Evolutionary conservation across 2,113 vertebrate species (phyloP), one percentile per base, ranked within the genome.

Genomic region (Leiothrix lutea): DNA sequence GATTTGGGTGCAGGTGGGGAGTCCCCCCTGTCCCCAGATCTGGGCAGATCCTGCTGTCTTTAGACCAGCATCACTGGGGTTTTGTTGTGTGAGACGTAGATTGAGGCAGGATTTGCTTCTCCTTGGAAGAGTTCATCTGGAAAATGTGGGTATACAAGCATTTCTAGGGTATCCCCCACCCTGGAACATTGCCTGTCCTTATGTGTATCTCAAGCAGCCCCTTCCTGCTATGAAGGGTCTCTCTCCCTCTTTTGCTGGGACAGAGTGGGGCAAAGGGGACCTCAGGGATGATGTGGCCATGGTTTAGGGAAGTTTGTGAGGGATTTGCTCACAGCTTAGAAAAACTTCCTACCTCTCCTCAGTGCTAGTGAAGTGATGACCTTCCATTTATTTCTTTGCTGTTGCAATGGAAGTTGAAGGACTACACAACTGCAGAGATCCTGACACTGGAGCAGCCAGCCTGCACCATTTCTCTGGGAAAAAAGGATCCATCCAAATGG

Each of bases 401-500:
- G 4, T 29, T 9, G 2, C 75, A 77, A 24, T 58, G 50, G 2
- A 84, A 92, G 79, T 65, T 56, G 57, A 57, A 79, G 36, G 20
- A 40, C 83, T 54, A 4, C 74, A 26, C 45, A 58, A 92, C 90
- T n/a, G 54, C 83, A 77, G 93, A 79, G 80, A 69, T 60, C 90
- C 85, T 88, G 85, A 87, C 57, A 29, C 3, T 74, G 93, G 83
- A 85, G 62, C 81, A 78, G 78, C 78, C 78, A 64, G 86, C 31
- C 5, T 8, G 42, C 36, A 42, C 64, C 8, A 6, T 65, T 86
- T 47, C 66, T 8, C 88, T 93, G 90, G 89, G 58, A 53, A 82
- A 85, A 95, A 78, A 44, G 42, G 84, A 96, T 61, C 78, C 51
- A 70, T 96, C 90, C 67, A 81, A 89, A 85, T 1, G 16, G 31